Evolutionary conservation across 1,140 invertebrate species (phyloP), one percentile per base, ranked within the genome.

Genomic region (Philotrypesis tridentata): DNA sequence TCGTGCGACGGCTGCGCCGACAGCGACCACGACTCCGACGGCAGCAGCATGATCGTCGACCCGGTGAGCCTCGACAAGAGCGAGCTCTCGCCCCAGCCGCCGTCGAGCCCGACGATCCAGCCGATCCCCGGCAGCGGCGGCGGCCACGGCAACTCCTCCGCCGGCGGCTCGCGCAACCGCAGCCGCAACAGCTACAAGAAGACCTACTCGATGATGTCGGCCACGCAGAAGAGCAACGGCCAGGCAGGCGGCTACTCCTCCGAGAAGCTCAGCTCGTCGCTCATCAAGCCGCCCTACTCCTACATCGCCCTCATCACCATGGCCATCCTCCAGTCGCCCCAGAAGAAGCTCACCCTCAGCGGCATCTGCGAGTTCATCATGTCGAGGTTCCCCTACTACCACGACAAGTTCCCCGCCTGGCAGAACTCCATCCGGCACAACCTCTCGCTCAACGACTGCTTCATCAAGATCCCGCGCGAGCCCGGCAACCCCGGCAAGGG

Each of bases 341-440:
- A 98, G 87, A 99, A 99, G 92, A 98, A 98, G 87, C 92, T 99
- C 14, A 99, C 98, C 0, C 92, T 99, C 0, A 98, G 97, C 87
- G 98, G 98, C 23, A 99, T 99, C 81, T 99, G 98, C 92, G 98
- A 99, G 89, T 99, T 99, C 90, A 99, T 99, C 83, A 99, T 99
- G 95, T 96, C 96, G n/a, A 91, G 93, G 74, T 99, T 99, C 91
- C 97, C 97, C 0, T 99, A 98, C 88, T 99, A 99, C 89, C 94
- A 96, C 84, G 97, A 98, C 87, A 98, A 98, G 91, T 98, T 98
- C 89, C 98, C 97, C 9, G 96, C 97, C 6, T 98, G 97, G 97
- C 97, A 98, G 91, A 99, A 99, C 90, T 98, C 97, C 1, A 99
- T 99, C 84, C 93, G 98, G 68, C 98, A 99, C 92, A 99, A 99